A percentile compares a stretch with the other conserved stretches of the same genome.
Conservation (phyloP, 2,888 invertebrate genomes). For the Hermaeophaga mercurialis region DNA sequence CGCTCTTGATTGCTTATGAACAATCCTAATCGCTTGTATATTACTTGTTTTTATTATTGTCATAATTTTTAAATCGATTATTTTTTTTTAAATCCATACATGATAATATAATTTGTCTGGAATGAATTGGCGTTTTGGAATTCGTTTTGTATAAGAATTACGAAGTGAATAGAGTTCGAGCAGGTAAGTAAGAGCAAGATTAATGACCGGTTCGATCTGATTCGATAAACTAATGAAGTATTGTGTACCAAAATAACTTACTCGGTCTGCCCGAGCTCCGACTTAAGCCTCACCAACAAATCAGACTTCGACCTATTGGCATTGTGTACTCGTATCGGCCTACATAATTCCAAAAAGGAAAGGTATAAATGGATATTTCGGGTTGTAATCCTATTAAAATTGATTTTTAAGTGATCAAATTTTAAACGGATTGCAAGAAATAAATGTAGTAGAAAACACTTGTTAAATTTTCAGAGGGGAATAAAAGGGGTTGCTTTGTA, state of each 20-base stretch:
- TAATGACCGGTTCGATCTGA: conserved; percentile 58
- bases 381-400: neutral
- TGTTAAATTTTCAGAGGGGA: no score
- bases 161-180: conserved; percentile 19
- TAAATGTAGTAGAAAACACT: no score
- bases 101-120: conserved; percentile 23
- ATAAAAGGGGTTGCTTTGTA: no score
- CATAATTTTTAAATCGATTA: no score
- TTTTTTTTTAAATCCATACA: no score
- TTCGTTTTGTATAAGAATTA: conserved; percentile 24
- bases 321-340: conserved; percentile 33
- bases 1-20: no score
- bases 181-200: conserved; percentile 47
- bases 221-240: conserved; percentile 60
- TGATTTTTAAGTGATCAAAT: no score
- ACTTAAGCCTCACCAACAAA: conserved; percentile 52
- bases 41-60: no score
- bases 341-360: neutral
- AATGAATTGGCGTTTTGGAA: conserved; percentile 30
- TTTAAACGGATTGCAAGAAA: no score
- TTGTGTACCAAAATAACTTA: conserved; percentile 58
- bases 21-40: no score
- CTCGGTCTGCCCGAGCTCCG: conserved; percentile 43
- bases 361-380: neutral
- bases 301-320: conserved; percentile 49